phyloP scores from a whole-genome alignment of 2,797 vertebrate species.

The Coregonus ussuriensis region DNA sequence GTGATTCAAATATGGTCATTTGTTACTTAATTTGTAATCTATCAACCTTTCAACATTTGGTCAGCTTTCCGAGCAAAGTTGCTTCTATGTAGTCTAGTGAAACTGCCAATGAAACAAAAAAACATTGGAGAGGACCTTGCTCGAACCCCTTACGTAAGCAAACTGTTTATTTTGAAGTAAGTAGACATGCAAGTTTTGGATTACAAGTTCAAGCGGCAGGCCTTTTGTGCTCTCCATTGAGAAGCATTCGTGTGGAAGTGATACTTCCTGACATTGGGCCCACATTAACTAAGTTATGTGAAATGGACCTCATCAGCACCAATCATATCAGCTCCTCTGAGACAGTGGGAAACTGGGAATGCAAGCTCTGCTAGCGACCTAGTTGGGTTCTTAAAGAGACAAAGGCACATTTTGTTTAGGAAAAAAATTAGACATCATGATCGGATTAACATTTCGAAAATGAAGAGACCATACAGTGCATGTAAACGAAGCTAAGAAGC shows the following conservation, averaged over 20 bases:
- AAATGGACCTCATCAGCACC: conserved; percentile 70
- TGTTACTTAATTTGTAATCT: not conserved
- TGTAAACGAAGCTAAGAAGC: not conserved
- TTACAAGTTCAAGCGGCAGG: conserved; percentile 18
- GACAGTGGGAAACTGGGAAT: conserved; percentile 50
- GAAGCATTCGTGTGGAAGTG: conserved; percentile 49
- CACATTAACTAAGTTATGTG: conserved; percentile 64
- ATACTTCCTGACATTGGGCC: conserved; percentile 69
- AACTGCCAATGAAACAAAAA: conserved; percentile 5
- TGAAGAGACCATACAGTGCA: not conserved
- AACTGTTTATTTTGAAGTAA: conserved; percentile 26
- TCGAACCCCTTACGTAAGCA: not conserved
- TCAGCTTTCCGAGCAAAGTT: not conserved
- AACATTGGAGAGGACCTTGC: not conserved
- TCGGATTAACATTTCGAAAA: no score
- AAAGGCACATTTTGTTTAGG: conserved; percentile 27
- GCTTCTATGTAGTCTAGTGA: not conserved
- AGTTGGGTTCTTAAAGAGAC: conserved; percentile 70
- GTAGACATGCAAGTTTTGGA: conserved; percentile 20
- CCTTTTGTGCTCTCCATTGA: conserved; percentile 20
- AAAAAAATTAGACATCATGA: no score
- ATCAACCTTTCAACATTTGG: not conserved
- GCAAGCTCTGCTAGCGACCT: conserved; percentile 62
- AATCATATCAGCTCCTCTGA: conserved; percentile 70
- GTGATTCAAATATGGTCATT: not conserved